phyloP scores from a whole-genome alignment of 2,113 vertebrate genomes.

The Columba janthina region DNA sequence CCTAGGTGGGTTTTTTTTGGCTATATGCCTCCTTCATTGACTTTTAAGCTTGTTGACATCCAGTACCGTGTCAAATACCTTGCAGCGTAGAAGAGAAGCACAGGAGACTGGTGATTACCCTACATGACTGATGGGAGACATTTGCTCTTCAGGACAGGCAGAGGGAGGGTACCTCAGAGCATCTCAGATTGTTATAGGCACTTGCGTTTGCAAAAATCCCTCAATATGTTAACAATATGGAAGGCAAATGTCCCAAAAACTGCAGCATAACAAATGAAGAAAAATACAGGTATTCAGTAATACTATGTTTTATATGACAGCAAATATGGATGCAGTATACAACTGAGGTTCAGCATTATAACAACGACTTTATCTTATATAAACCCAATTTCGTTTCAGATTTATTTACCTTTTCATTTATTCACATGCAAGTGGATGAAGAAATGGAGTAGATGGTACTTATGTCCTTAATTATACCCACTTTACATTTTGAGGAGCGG shows the following conservation, averaged over 20 bases:
- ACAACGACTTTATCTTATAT: neutral
- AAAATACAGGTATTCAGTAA: neutral
- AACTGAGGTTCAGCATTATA: neutral
- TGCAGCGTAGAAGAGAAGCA: neutral
- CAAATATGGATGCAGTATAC: neutral
- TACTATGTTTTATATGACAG: neutral
- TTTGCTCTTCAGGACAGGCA: neutral
- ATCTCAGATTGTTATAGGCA: neutral
- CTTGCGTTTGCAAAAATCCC: neutral
- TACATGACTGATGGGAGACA: fast-evolving
- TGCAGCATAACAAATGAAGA: neutral
- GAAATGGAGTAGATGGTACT: neutral
- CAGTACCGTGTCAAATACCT: neutral
- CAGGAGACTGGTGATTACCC: neutral
- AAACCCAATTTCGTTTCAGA: neutral
- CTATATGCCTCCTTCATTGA: neutral
- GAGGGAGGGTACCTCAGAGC: neutral
- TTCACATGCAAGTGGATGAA: neutral
- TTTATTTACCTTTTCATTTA: neutral
- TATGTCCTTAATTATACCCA: neutral
- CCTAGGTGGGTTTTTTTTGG: neutral
- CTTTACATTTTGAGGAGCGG: neutral
- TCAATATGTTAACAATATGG: neutral
- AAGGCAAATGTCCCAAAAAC: neutral
- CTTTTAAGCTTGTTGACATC: neutral